Conservation (phyloP, 2,888 invertebrate species). For the Azorinus chamasolen region DNA sequence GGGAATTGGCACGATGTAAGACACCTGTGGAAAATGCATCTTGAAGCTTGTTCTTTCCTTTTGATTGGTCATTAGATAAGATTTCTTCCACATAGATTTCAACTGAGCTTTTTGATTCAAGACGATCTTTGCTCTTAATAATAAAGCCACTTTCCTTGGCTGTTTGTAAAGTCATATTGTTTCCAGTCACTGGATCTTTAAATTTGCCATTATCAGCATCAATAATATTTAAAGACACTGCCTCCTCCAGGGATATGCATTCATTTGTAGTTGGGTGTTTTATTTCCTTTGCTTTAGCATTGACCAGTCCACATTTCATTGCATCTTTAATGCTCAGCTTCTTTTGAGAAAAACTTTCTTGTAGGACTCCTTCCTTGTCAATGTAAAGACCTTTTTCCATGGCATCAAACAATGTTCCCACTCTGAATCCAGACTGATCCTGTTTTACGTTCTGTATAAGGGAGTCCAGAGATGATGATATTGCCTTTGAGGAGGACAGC, state of each 20-base stretch:
- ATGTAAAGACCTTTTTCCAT: slow-evolving; percentile 67
- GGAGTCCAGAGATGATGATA: slow-evolving; percentile 77
- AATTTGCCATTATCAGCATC: slow-evolving; percentile 71
- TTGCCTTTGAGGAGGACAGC: slow-evolving; percentile 68
- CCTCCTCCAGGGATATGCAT: slow-evolving; percentile 70
- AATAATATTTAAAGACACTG: slow-evolving; percentile 70
- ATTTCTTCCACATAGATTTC: slow-evolving; percentile 80
- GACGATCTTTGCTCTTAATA: slow-evolving; percentile 41
- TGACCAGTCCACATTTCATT: slow-evolving; percentile 87
- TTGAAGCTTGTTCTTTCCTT: slow-evolving; percentile 73
- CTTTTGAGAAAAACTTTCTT: slow-evolving; percentile 73
- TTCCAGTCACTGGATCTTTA: slow-evolving; percentile 68
- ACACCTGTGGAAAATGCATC: slow-evolving; percentile 81
- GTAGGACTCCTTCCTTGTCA: slow-evolving; percentile 48
- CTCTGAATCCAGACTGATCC: slow-evolving; percentile 64
- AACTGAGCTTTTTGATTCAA: slow-evolving; percentile 72
- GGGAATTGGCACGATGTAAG: slow-evolving; percentile 78
- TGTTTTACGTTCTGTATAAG: slow-evolving; percentile 69
- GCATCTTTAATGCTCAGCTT: slow-evolving; percentile 87
- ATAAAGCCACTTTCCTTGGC: slow-evolving; percentile 87
- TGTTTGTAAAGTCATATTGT: slow-evolving; percentile 87
- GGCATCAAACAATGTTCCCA: slow-evolving; percentile 69
- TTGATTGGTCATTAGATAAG: slow-evolving; percentile 69
- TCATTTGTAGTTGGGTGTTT: slow-evolving; percentile 89
- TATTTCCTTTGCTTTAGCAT: slow-evolving; percentile 70